Evolutionary conservation across 2,888 invertebrate genomes (phyloP).

Genomic region (Caenorhabditis plicata): DNA sequence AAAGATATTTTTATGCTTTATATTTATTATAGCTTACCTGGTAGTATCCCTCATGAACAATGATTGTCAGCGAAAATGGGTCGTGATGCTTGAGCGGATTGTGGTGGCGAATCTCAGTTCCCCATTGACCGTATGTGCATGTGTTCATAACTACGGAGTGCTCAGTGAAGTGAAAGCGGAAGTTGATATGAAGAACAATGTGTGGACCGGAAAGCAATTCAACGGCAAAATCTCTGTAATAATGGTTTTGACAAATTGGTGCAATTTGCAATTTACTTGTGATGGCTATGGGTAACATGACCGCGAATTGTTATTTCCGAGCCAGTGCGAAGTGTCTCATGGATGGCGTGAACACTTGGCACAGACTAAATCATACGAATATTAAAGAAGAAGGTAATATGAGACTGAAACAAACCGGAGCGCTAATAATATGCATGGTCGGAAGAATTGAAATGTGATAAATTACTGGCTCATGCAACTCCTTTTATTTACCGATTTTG

Average conservation of each 20-base stretch:
- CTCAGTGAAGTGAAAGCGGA: conserved; percentile 48
- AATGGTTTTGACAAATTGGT: background rate
- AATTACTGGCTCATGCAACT: too few species aligned
- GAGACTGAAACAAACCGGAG: too few species aligned
- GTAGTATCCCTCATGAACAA: conserved; percentile 44
- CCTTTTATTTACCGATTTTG: too few species aligned
- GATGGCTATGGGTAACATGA: conserved; percentile 42
- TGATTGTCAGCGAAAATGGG: conserved; percentile 40
- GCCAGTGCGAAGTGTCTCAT: conserved; percentile 34
- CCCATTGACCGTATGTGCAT: conserved; percentile 34
- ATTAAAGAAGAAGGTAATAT: too few species aligned
- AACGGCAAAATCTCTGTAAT: conserved; percentile 41
- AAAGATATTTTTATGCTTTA: conserved; percentile 1
- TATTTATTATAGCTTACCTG: conserved; percentile 22
- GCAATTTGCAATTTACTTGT: conserved; percentile 18
- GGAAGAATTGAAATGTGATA: too few species aligned
- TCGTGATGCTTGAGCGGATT: conserved; percentile 47
- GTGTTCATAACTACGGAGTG: conserved; percentile 44
- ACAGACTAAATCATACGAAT: conserved; percentile 38
- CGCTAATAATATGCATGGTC: too few species aligned
- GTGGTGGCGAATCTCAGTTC: conserved; percentile 41
- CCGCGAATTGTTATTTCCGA: conserved; percentile 38
- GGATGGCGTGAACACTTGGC: conserved; percentile 34
- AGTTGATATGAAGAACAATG: conserved; percentile 50
- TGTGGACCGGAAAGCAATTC: conserved; percentile 53